Percentiles rank a stretch among this genome's conserved stretches.
These are phyloP conservation scores for Pegoplata infirma DNA, from an alignment of 2,888 invertebrate species.

Conservation along the genomic window DNA sequence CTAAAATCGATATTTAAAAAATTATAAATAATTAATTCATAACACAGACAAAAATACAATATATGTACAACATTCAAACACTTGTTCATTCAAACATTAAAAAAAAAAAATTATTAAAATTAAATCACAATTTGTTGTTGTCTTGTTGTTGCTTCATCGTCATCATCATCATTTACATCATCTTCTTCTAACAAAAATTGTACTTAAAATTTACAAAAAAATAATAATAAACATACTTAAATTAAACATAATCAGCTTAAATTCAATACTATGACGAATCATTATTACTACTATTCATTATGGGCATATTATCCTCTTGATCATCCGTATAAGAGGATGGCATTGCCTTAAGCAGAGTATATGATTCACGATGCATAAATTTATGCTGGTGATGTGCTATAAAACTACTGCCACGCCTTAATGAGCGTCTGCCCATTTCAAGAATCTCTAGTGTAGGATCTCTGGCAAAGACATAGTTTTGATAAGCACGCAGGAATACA, in stretches of 20 bases:
- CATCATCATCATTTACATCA: no score
- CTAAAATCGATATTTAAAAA: background rate
- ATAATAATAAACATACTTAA: no score
- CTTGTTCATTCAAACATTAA: constrained; percentile 26
- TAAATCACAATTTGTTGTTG: constrained; percentile 62
- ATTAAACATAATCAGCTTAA: constrained; percentile 4
- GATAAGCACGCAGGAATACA: constrained; percentile 86
- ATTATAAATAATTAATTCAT: constrained; percentile 31
- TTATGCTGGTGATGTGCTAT: constrained; percentile 76
- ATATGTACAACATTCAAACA: constrained; percentile 31
- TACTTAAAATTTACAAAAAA: constrained; percentile 26
- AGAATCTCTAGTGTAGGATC: constrained; percentile 85
- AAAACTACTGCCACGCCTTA: constrained; percentile 81
- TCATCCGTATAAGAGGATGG: constrained; percentile 66
- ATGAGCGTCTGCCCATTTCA: constrained; percentile 86
- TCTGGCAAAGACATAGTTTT: constrained; percentile 84
- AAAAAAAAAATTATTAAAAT: constrained; percentile 58
- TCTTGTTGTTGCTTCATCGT: constrained; percentile 28
- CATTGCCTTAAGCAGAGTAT: constrained; percentile 72
- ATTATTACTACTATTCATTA: constrained; percentile 65
- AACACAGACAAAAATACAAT: constrained; percentile 16
- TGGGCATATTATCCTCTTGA: constrained; percentile 69
- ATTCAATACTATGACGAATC: constrained; percentile 66
- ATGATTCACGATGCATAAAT: constrained; percentile 74
- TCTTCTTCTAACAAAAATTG: constrained; percentile 48